Evolutionary conservation across 2,113 vertebrate genomes (phyloP).

Genomic region (Cathartes aura): DNA sequence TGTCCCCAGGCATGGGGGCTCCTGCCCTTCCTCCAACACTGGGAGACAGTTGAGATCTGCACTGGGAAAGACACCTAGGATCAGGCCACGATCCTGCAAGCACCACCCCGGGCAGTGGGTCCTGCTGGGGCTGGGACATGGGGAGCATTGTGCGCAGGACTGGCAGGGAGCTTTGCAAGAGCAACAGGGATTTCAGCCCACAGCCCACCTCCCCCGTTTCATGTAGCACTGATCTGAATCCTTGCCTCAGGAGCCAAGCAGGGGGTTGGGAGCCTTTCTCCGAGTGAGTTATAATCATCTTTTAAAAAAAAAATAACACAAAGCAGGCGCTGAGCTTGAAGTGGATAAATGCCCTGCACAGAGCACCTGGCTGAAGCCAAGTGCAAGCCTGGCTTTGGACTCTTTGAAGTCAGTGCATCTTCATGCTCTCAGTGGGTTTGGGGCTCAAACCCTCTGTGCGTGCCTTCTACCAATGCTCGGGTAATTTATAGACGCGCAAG

Average conservation of each 20-base stretch:
- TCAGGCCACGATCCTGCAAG: background rate
- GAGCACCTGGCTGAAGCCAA: background rate
- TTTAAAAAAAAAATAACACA: background rate
- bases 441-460: background rate
- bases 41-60: background rate
- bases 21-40: background rate
- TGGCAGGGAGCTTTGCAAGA: background rate
- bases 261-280: background rate
- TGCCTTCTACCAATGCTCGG: background rate
- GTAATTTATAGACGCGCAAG: background rate
- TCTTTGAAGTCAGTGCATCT: background rate
- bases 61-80: background rate
- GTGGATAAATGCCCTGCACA: background rate
- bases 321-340: slow-evolving; percentile 3
- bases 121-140: accelerated
- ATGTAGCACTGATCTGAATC: background rate
- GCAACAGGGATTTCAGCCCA: background rate
- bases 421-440: background rate
- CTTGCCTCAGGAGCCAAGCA: background rate
- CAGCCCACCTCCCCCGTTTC: background rate
- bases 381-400: background rate
- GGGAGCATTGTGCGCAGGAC: accelerated
- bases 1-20: accelerated
- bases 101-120: background rate
- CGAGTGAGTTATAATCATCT: background rate